Evolutionary conservation across 2,113 vertebrate species (phyloP), one percentile per base, ranked within the genome.

Genomic region (Xerus inauris): DNA sequence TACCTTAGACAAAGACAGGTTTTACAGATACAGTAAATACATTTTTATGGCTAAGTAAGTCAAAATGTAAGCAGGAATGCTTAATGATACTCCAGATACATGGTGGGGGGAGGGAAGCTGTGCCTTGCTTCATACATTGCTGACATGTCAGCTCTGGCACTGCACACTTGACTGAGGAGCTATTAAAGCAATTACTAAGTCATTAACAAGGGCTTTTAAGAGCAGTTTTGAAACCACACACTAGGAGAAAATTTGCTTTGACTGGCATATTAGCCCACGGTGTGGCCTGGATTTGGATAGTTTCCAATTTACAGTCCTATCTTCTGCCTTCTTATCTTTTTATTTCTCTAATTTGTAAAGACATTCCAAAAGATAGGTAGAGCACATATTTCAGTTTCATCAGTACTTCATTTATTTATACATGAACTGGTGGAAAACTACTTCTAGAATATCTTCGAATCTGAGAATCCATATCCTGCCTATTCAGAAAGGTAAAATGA

Each of bases 161-260:
- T 96, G 89, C 95, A 93, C 97, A 79, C 75, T 87, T 96, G 80
- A 93, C 89, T 82, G 92, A 95, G 62, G 49, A 81, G 32, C 95
- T 89, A 92, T 95, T 89, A 97, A 96, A 95, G 85, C 96, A 96
- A 96, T 96, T 95, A 97, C 73, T 51, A 81, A 83, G 86, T 96
- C 94, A 96, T 95, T 96, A 97, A 87, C 59, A 89, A 96, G 89
- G 35, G 80, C 45, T 81, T 97, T 89, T 85, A 88, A 90, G 83
- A 85, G 38, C 30, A 80, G 51, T 81, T 95, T 90, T 93, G 51
- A 95, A 97, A 76, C 76, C 71, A 40, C 71, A 67, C 35, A 35
- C 16, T 51, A 84, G 51, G 32, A 96, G 65, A 93, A 97, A 94
- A 79, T 76, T 91, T 96, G 84, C 87, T 94, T 87, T 97, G 80